phyloP scores from a whole-genome alignment of 2,888 invertebrate genomes.

The Lottia gigantea region DNA sequence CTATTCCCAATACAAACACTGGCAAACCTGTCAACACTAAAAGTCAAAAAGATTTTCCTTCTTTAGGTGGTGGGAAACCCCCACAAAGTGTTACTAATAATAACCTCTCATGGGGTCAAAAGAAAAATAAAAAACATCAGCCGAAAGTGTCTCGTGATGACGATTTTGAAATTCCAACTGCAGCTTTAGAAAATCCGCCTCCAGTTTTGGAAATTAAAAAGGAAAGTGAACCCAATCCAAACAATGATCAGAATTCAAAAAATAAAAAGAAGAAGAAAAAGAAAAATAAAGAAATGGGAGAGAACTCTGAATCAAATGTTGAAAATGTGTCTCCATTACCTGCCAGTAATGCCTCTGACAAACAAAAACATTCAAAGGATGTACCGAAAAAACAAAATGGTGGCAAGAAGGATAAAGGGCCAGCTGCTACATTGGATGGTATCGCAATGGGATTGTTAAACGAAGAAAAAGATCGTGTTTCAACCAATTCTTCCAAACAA shows the following conservation, averaged over 20 bases:
- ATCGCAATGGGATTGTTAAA: slow-evolving; percentile 19
- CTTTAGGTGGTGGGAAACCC: slow-evolving; percentile 17
- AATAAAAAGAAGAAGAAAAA: slow-evolving; percentile 62
- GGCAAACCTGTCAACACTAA: too few species aligned
- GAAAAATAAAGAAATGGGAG: slow-evolving; percentile 25
- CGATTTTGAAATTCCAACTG: not conserved
- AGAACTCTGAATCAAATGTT: slow-evolving; percentile 23
- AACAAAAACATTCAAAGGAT: slow-evolving; percentile 11
- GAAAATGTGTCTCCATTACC: slow-evolving; percentile 10
- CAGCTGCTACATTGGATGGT: slow-evolving; percentile 15
- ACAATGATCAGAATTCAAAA: slow-evolving; percentile 41
- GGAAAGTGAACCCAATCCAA: slow-evolving; percentile 23
- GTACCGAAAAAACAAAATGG: slow-evolving; percentile 26
- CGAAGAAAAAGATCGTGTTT: not conserved
- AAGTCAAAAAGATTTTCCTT: not conserved
- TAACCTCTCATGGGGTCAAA: slow-evolving; percentile 26
- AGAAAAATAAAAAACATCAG: slow-evolving; percentile 24
- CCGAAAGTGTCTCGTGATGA: slow-evolving; percentile 14
- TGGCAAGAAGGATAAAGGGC: slow-evolving; percentile 24
- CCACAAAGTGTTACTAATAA: slow-evolving; percentile 20
- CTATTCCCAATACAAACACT: too few species aligned
- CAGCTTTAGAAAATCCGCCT: slow-evolving; percentile 15
- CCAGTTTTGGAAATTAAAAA: slow-evolving; percentile 12
- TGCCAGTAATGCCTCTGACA: not conserved
- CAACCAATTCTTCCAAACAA: not conserved